Evolutionary conservation across 2,797 vertebrate genomes (phyloP), one percentile per base, ranked within the genome.

Genomic region (Sardinella longiceps): DNA sequence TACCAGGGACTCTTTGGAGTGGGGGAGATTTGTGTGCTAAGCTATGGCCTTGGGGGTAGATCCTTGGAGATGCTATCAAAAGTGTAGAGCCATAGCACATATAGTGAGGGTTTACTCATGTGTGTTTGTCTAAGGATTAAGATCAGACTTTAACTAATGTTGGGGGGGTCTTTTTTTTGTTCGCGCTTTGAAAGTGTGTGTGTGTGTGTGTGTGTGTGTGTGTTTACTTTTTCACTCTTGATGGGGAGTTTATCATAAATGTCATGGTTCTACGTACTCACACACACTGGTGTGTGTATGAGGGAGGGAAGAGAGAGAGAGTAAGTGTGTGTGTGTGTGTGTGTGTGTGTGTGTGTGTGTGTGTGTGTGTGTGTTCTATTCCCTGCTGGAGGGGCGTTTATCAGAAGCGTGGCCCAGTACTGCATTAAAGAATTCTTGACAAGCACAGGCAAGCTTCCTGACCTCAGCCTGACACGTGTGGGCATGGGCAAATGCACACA

Each of bases 371-470:
- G 66, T 74, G 66, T 74, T 1, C 66, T 77, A 20, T 43, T 77
- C 70, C 5, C 20, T 77, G 28, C 37, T 14, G 14, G 37, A 15
- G 14, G 70, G 37, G 37, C 18, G 70, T 77, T 39, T 43, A 43
- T 77, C 70, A 77, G 37, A 43, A 77, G 70, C 37, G 25, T 77
- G 70, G 37, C 30, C 66, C 14, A 18, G 66, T 15, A 15, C 70
- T 39, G 70, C 70, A 43, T 87, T 77, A 43, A 89, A 89, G 87
- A 89, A 90, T 90, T 88, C 82, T 82, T 45, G 87, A 81, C 89
- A 87, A 86, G 88, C 87, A 89, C 87, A 82, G 84, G 86, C 90
- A 89, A 51, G 90, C 83, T n/a, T 43, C 87, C 81, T 90, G 90
- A 90, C 90, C 90, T 84, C 77, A 88, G 80, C 82, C 82, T 89